A percentile compares a stretch with the other conserved stretches of the same genome.
Evolutionary conservation across 2,888 invertebrate species (phyloP).

Genomic region (Mimas tiliae): DNA sequence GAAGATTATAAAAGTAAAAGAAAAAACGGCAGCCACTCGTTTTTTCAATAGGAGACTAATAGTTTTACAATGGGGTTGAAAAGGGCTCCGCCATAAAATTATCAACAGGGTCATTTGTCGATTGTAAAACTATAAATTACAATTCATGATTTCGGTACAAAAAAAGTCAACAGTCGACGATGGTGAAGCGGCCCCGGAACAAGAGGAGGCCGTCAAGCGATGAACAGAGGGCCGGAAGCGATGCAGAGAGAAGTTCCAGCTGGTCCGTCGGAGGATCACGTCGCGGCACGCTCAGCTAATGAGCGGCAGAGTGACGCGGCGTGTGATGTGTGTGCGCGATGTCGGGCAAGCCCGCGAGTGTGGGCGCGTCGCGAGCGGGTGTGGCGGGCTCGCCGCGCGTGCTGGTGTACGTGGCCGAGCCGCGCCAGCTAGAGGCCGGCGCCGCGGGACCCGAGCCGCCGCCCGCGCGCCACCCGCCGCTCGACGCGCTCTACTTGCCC

Average conservation of each 20-base stretch:
- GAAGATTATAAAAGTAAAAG: constrained; percentile 43
- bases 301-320: constrained; percentile 74
- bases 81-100: constrained; percentile 81
- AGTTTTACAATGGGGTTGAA: constrained; percentile 78
- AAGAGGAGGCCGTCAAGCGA: constrained; percentile 68
- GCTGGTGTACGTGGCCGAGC: constrained; percentile 82
- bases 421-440: constrained; percentile 81
- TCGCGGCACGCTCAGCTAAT: constrained; percentile 71
- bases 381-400: constrained; percentile 80
- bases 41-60: constrained; percentile 56
- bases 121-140: constrained; percentile 71
- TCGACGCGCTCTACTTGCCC: constrained; percentile 59
- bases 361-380: constrained; percentile 83
- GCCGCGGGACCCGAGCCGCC: constrained; percentile 68
- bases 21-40: constrained; percentile 55
- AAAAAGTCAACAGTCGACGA: constrained; percentile 67
- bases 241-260: constrained; percentile 68
- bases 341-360: constrained; percentile 91
- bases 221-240: constrained; percentile 70
- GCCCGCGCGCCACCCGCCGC: constrained; percentile 49
- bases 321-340: constrained; percentile 91
- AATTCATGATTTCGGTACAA: constrained; percentile 65
- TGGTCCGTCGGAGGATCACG: constrained; percentile 60
- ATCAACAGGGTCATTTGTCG: constrained; percentile 58
- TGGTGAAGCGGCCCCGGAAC: constrained; percentile 65